Conservation (phyloP, 2,888 invertebrate species). For the Trissoscelio sp. region DNA sequence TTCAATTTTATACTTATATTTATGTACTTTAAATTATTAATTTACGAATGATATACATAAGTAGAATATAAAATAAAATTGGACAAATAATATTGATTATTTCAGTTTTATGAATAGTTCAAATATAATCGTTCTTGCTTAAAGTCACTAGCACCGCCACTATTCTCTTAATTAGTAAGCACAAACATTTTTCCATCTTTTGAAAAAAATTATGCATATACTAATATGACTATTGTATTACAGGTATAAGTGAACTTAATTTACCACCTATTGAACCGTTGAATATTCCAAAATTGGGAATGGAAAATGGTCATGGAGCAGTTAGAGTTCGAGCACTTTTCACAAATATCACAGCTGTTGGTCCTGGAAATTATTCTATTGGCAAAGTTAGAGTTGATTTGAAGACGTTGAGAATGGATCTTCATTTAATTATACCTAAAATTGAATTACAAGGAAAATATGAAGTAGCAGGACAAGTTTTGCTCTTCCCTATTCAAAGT, state of each 20-base stretch:
- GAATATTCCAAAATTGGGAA: conserved; percentile 88
- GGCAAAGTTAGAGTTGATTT: conserved; percentile 85
- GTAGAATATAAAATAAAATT: too few relatives aligned
- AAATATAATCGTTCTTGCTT: too few relatives aligned
- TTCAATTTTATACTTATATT: too few relatives aligned
- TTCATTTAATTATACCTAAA: conserved; percentile 85
- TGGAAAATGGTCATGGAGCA: conserved; percentile 91
- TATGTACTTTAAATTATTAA: too few relatives aligned
- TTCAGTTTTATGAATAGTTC: too few relatives aligned
- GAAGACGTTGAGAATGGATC: conserved; percentile 77
- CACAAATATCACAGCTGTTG: conserved; percentile 90
- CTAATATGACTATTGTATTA: background rate
- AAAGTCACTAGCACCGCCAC: too few relatives aligned
- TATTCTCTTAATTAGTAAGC: too few relatives aligned
- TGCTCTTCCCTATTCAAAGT: conserved; percentile 91
- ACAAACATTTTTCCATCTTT: too few relatives aligned
- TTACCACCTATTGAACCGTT: conserved; percentile 91
- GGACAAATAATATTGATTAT: too few relatives aligned
- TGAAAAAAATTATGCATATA: too few relatives aligned
- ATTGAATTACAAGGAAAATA: conserved; percentile 91
- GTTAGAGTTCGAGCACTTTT: conserved; percentile 90
- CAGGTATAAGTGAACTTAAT: conserved; percentile 88
- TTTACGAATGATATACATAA: too few relatives aligned
- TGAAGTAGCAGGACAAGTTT: conserved; percentile 90
- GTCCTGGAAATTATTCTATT: conserved; percentile 90